phyloP scores from a whole-genome alignment of 2,113 vertebrate genomes.

The Henicopernis longicauda region DNA sequence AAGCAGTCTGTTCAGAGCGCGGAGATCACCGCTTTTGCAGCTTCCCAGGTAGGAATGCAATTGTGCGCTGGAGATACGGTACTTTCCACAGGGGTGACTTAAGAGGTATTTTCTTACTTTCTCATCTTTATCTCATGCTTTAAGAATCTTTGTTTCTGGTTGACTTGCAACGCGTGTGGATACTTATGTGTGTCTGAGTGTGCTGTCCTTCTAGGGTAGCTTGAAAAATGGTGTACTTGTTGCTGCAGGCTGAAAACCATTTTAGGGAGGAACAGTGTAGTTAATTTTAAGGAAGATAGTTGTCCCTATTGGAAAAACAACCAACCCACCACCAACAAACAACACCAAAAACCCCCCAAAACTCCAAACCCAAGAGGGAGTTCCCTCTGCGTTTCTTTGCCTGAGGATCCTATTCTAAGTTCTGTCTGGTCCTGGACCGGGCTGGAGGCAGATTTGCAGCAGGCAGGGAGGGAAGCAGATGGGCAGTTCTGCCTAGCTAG shows the following conservation, averaged over 20 bases:
- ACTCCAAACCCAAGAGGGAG: not conserved
- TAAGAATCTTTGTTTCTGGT: not conserved
- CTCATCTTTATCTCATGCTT: not conserved
- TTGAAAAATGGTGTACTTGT: not conserved
- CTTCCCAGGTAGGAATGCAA: not conserved
- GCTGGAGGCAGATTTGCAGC: not conserved
- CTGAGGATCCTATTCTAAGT: not conserved
- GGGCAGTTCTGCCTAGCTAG: not conserved
- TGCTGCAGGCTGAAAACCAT: not conserved
- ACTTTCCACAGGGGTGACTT: no score
- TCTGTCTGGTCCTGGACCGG: not conserved
- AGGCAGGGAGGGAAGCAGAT: not conserved
- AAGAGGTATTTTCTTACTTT: not conserved
- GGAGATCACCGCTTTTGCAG: not conserved
- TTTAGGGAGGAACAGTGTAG: not conserved
- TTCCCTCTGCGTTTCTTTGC: not conserved
- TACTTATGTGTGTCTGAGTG: not conserved
- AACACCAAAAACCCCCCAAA: not conserved
- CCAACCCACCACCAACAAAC: not conserved
- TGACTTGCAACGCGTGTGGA: fast-evolving
- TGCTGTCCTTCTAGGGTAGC: not conserved
- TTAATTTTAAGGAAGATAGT: not conserved
- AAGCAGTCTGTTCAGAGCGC: fast-evolving
- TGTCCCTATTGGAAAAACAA: not conserved
- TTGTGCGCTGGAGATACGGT: fast-evolving